Base-by-base conservation (phyloP, 2,888 invertebrate species). In the Gortyna flavago region DNA sequence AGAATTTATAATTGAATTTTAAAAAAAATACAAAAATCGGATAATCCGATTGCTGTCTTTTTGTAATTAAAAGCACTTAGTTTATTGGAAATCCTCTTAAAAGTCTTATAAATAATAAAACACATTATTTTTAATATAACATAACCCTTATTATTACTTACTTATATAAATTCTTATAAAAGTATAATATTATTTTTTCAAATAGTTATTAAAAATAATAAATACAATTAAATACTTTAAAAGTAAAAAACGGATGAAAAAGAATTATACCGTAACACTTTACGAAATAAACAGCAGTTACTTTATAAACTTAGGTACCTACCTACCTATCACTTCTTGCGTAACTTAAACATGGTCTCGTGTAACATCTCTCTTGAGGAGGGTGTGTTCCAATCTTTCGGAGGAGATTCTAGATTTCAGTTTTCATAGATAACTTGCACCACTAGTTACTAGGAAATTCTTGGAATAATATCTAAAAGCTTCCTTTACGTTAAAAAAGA, bases 341-440 rank as follows among this genome's bases (percentile, higher is more conserved):
- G 32, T 61, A 69, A 51, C n/a, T 61, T 16, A 41, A 65, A 75
- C 51, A 44, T 18, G 54, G 61, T 61, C 21, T 51, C n/a, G 32
- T 16, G 29, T 44, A 35, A 38, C 11, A 67, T 54, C 21, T 81
- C 35, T 38, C 66, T 44, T 1, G 29, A 57, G n/a, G n/a, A 41
- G 29, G 21, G 16, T 41, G 16, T 29, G 29, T 35, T 29, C 11
- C 29, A 1, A 29, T 13, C 7, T 57, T 11, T 67, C 18, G 4
- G 16, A 74, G 41, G n/a, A 72, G 5, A 9, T 54, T 44, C 51
- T 25, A 21, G n/a, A n/a, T n/a, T 54, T 44, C 5, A 38, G 44
- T 61, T 29, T 59, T 66, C 54, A 54, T 16, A 57, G n/a, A 57
- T 18, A 75, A 81, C 32, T 67, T 54, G 29, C 29, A 67, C 7